Conservation (phyloP, 2,113 vertebrate genomes). For the Pycnonotus jocosus region DNA sequence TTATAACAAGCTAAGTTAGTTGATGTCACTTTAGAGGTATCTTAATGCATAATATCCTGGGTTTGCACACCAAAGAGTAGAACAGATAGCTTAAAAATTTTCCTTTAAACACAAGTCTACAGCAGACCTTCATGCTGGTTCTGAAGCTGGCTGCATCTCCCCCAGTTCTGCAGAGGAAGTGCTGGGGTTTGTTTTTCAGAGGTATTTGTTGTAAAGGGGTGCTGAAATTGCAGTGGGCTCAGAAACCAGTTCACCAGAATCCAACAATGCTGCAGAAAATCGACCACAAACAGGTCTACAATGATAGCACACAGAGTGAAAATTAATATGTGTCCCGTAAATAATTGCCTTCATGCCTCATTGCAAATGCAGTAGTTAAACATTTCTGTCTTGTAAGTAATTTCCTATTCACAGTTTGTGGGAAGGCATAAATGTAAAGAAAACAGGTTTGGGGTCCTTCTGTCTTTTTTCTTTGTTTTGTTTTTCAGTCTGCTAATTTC, state of each 20-base stretch:
- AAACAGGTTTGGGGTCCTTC: constrained; percentile 29
- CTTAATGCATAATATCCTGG: neutral
- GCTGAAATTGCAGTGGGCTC: neutral
- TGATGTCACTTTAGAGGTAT: neutral
- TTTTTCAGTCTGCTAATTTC: constrained; percentile 63
- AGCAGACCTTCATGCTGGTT: neutral
- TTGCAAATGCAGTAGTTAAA: constrained; percentile 50
- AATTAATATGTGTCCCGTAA: constrained; percentile 20
- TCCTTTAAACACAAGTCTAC: neutral
- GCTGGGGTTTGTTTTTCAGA: neutral
- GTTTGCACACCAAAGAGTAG: neutral
- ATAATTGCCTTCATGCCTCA: constrained; percentile 41
- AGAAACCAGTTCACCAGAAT: neutral
- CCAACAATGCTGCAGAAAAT: neutral
- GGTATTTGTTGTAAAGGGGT: accelerated
- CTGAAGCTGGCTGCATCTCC: neutral
- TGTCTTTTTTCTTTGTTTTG: constrained; percentile 13
- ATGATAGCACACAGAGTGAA: constrained; percentile 32
- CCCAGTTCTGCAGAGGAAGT: neutral
- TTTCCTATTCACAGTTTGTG: constrained; percentile 43
- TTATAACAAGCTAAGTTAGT: neutral
- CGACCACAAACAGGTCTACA: constrained; percentile 11
- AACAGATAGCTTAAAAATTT: neutral
- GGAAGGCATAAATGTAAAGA: constrained; percentile 50
- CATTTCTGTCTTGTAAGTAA: constrained; percentile 35